Percentiles rank a stretch among this genome's conserved stretches.
Evolutionary conservation across 2,888 invertebrate genomes (phyloP).

Genomic region (Limenitis camilla): DNA sequence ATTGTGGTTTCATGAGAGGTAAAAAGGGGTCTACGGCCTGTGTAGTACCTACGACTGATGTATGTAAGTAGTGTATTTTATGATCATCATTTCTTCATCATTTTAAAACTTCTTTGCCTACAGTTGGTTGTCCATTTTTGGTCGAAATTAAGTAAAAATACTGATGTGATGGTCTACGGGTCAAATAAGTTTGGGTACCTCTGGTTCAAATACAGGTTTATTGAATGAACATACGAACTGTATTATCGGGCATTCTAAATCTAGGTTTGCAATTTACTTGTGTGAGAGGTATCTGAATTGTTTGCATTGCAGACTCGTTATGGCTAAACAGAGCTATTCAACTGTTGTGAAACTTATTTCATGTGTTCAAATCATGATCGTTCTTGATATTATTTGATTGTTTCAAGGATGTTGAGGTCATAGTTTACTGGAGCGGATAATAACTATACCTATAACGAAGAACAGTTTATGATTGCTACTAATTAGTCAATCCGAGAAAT

Average conservation of each 20-base stretch:
- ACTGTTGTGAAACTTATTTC: conserved; percentile 28
- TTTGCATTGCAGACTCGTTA: conserved; percentile 13
- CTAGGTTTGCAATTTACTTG: conserved; percentile 15
- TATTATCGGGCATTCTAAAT: conserved; percentile 21
- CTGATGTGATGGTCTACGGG: neutral
- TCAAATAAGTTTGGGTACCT: conserved; percentile 32
- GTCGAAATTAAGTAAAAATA: no score
- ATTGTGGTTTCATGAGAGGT: no score
- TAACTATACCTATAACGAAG: conserved; percentile 1
- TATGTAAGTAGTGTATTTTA: no score
- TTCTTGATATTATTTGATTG: conserved; percentile 27
- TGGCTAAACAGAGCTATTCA: conserved; percentile 7
- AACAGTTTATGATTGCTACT: conserved; percentile 1
- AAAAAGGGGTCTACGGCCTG: no score
- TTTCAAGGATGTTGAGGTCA: conserved; percentile 30
- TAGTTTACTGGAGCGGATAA: conserved; percentile 23
- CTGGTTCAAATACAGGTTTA: conserved; percentile 15
- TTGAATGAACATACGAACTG: conserved; percentile 14
- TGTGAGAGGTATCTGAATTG: conserved; percentile 19
- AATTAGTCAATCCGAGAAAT: conserved; percentile 1
- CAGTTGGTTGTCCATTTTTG: no score
- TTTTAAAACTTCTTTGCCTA: no score
- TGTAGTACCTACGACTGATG: no score
- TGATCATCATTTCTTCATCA: no score
- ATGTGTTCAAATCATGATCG: conserved; percentile 21